phyloP scores from a whole-genome alignment of 2,113 vertebrate species.

The Corythornis cristatus region DNA sequence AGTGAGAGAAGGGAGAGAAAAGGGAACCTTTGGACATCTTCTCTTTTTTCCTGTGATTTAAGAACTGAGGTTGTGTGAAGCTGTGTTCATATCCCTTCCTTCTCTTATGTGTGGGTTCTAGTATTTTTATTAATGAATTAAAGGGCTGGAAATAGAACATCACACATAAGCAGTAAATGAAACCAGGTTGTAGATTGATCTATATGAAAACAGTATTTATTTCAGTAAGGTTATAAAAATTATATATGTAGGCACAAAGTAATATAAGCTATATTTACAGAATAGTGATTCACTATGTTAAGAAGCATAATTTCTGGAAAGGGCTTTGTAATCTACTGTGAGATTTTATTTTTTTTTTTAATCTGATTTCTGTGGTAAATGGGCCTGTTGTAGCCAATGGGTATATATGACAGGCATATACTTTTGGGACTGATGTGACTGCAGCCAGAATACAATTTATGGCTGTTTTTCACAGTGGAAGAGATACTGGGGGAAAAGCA shows the following conservation, averaged over 20 bases:
- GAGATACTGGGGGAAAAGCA: neutral
- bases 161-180: neutral
- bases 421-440: neutral
- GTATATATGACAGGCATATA: neutral
- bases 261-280: neutral
- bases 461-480: neutral
- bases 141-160: neutral
- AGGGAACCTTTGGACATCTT: neutral
- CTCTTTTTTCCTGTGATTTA: neutral
- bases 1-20: neutral
- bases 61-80: neutral
- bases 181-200: neutral
- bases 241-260: neutral
- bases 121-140: neutral
- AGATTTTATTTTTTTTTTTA: neutral
- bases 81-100: neutral
- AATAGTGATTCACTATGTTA: neutral
- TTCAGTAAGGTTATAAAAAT: neutral
- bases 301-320: neutral
- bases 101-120: neutral
- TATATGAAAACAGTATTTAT: neutral
- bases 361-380: neutral
- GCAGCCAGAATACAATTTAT: neutral
- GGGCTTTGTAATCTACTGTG: neutral
- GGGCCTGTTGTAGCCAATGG: neutral